Conservation (phyloP, 1,140 invertebrate genomes). For the Centruroides vittatus region DNA sequence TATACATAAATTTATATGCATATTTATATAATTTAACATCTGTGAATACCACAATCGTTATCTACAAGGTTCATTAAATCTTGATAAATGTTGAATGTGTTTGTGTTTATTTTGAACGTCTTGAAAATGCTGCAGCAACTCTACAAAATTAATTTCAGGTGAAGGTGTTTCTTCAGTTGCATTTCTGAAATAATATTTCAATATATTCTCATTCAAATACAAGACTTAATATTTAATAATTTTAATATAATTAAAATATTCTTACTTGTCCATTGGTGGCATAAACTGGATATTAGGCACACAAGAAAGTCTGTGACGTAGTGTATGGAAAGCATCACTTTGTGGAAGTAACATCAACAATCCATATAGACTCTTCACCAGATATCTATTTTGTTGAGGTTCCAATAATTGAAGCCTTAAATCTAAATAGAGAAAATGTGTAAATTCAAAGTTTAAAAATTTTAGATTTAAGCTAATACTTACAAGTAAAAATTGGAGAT, state of each 20-base stretch:
- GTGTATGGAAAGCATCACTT: constrained; percentile 81
- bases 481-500: constrained; percentile 97
- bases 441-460: too few relatives aligned
- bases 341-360: constrained; percentile 96
- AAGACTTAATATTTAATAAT: neutral
- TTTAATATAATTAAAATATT: neutral
- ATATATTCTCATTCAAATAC: too few relatives aligned
- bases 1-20: too few relatives aligned
- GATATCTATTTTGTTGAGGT: constrained; percentile 53
- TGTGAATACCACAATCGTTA: too few relatives aligned
- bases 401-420: constrained; percentile 81
- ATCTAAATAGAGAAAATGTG: constrained; percentile 40
- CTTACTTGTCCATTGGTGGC: constrained; percentile 19
- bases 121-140: constrained; percentile 46
- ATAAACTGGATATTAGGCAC: constrained; percentile 49
- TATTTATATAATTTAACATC: too few relatives aligned
- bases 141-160: constrained; percentile 41
- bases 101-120: constrained; percentile 45
- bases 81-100: too few relatives aligned
- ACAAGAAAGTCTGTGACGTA: constrained; percentile 74
- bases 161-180: constrained; percentile 4
- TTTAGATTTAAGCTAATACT: constrained; percentile 33
- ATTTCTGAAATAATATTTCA: neutral
- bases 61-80: too few relatives aligned
- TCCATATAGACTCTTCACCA: constrained; percentile 84